Percentiles rank a stretch among this genome's conserved stretches.
Conservation (phyloP, 2,888 invertebrate species). For the Hirtodrosophila trivittata region DNA sequence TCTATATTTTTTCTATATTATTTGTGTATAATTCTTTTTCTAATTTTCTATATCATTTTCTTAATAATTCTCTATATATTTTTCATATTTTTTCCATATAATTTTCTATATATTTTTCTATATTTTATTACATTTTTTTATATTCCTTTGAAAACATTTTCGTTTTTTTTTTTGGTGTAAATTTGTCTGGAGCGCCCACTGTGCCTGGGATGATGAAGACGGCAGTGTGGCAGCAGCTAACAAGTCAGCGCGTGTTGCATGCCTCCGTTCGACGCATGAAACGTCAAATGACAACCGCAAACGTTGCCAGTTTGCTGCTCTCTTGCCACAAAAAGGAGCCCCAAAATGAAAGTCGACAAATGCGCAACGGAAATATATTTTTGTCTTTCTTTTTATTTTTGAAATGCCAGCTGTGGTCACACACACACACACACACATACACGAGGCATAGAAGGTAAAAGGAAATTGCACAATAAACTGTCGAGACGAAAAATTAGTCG, state of each 20-base stretch:
- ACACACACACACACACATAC: slow-evolving; percentile 16
- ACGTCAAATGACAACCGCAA: slow-evolving; percentile 73
- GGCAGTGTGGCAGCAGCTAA: slow-evolving; percentile 48
- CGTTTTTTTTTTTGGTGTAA: not conserved
- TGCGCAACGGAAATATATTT: slow-evolving; percentile 71
- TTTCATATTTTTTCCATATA: too few species aligned
- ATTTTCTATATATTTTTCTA: too few species aligned
- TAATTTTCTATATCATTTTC: too few species aligned
- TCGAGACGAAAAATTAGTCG: slow-evolving; percentile 76
- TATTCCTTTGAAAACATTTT: too few species aligned
- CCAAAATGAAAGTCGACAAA: slow-evolving; percentile 54
- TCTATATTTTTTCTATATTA: too few species aligned
- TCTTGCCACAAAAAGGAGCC: slow-evolving; percentile 28
- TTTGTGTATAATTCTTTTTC: too few species aligned
- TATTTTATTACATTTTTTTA: too few species aligned
- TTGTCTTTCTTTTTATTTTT: slow-evolving; percentile 18
- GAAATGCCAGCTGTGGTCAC: slow-evolving; percentile 6
- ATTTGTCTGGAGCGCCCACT: not conserved
- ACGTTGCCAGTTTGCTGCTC: slow-evolving; percentile 53
- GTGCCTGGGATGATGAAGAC: slow-evolving; percentile 38
- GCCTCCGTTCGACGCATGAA: slow-evolving; percentile 61
- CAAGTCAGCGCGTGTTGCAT: slow-evolving; percentile 48
- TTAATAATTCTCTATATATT: too few species aligned
- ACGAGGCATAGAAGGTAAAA: slow-evolving; percentile 27
- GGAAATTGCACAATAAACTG: slow-evolving; percentile 80